Conservation (phyloP, 2,888 invertebrate genomes). For the Tuberolachnus salignus region DNA sequence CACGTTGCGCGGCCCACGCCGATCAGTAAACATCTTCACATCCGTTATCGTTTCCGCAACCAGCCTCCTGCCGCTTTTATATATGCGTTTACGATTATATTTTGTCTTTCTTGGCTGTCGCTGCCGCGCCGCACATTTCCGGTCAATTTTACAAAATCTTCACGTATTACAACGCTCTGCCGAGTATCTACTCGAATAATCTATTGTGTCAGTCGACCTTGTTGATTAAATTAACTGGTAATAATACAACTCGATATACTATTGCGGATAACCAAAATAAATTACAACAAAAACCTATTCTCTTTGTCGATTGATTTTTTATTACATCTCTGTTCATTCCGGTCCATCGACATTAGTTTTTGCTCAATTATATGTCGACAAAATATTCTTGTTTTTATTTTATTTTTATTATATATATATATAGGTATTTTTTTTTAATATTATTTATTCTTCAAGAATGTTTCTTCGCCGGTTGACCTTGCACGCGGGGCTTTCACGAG, state of each 20-base stretch:
- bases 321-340: conserved; percentile 32
- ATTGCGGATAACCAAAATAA: background rate
- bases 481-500: conserved; percentile 51
- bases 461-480: conserved; percentile 52
- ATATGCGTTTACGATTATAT: background rate
- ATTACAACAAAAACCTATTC: background rate
- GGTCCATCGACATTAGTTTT: conserved; percentile 20
- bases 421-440: too few relatives aligned
- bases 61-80: conserved; percentile 23
- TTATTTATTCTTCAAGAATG: conserved; percentile 43
- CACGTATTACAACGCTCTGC: background rate
- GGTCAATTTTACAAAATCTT: conserved; percentile 18
- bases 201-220: conserved; percentile 12
- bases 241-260: background rate
- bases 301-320: conserved; percentile 22
- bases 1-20: conserved; percentile 13
- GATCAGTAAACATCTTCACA: conserved; percentile 44
- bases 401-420: too few relatives aligned
- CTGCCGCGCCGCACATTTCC: background rate
- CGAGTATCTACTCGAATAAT: too few relatives aligned
- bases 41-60: conserved; percentile 43
- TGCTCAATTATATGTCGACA: conserved; percentile 18
- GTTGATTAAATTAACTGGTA: conserved; percentile 26
- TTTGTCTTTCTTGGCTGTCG: background rate
- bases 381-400: conserved; percentile 26